These are phyloP conservation scores for Elymnias hypermnestra DNA, from an alignment of 1,140 invertebrate species.

Conservation along the genomic window DNA sequence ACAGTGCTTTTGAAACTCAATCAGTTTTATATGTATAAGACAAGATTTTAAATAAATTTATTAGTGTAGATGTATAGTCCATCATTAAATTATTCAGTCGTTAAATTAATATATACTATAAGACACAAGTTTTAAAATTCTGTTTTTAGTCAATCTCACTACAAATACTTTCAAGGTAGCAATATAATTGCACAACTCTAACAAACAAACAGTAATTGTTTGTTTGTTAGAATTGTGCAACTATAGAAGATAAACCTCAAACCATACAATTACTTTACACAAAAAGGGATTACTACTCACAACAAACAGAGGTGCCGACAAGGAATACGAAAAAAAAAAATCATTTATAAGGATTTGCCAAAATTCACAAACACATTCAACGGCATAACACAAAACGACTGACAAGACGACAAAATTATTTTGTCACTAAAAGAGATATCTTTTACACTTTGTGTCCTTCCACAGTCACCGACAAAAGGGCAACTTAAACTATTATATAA, in stretches of 20 bases:
- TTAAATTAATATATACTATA: too few relatives aligned
- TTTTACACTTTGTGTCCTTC: slow-evolving; percentile 6
- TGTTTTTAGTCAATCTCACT: too few relatives aligned
- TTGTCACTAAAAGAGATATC: slow-evolving; percentile 9
- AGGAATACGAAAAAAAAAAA: not conserved
- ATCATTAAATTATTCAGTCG: too few relatives aligned
- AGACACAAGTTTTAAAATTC: too few relatives aligned
- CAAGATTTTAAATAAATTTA: too few relatives aligned
- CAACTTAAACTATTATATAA: not conserved
- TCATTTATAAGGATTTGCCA: slow-evolving; percentile 1
- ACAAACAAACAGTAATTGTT: not conserved
- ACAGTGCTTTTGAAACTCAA: too few relatives aligned
- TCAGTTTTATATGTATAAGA: too few relatives aligned
- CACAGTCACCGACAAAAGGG: not conserved
- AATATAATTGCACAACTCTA: too few relatives aligned
- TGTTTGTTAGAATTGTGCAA: too few relatives aligned
- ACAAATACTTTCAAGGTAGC: too few relatives aligned
- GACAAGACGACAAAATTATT: slow-evolving; percentile 15
- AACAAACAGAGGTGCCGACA: not conserved
- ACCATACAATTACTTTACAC: not conserved
- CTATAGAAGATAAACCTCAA: not conserved
- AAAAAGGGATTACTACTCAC: not conserved
- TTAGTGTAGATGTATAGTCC: too few relatives aligned
- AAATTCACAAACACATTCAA: not conserved
- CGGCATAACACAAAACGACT: slow-evolving; percentile 11